A percentile compares a stretch with the other conserved stretches of the same genome.
These are phyloP conservation scores for Xanthorhoe designata DNA, from an alignment of 2,888 invertebrate genomes.

Conservation along the genomic window DNA sequence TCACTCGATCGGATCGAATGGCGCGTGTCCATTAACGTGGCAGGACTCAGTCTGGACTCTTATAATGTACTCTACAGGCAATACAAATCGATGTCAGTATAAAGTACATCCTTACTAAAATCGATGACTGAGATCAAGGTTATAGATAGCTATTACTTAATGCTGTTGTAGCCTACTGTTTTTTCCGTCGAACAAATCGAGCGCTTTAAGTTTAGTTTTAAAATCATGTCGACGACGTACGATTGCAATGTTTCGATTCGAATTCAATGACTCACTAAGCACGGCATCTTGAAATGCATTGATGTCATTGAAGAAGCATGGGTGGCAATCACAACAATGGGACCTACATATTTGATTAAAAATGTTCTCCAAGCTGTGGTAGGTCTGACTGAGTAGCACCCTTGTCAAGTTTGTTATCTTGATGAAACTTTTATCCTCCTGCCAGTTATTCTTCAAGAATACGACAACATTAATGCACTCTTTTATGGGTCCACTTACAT, in stretches of 20 bases:
- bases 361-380: conserved; percentile 8
- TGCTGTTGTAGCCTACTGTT: not conserved
- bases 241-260: too few relatives aligned
- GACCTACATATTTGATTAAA: not conserved
- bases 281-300: not conserved
- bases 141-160: not conserved
- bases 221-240: too few relatives aligned
- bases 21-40: conserved; percentile 16
- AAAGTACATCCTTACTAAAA: not conserved
- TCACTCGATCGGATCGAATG: conserved; percentile 48
- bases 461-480: conserved; percentile 7
- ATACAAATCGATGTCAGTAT: not conserved
- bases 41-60: conserved; percentile 2
- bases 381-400: conserved; percentile 11
- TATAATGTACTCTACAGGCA: not conserved
- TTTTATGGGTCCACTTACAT: conserved; percentile 4
- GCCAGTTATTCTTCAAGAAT: not conserved
- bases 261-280: too few relatives aligned
- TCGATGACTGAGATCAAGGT: not conserved
- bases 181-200: too few relatives aligned
- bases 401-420: conserved; percentile 19
- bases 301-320: conserved; percentile 4
- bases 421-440: conserved; percentile 18
- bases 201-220: too few relatives aligned
- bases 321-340: conserved; percentile 5